Conservation (phyloP, 2,113 vertebrate genomes). For the Antechinus stuartii region DNA sequence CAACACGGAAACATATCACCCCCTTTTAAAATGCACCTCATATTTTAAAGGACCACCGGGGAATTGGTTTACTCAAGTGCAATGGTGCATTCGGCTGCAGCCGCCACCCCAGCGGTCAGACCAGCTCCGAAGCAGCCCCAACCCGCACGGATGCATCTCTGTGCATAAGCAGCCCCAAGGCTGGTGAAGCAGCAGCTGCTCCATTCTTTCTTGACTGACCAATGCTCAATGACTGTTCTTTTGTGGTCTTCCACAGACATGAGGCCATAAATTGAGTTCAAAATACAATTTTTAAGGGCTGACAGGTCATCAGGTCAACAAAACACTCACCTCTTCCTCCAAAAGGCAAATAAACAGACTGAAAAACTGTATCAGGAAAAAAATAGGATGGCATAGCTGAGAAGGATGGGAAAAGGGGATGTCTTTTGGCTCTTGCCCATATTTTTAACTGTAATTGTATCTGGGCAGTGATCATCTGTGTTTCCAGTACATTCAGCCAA, state of each 20-base stretch:
- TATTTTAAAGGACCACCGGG: slow-evolving; percentile 69
- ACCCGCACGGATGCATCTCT: not conserved
- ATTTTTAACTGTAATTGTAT: not conserved
- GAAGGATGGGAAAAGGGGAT: not conserved
- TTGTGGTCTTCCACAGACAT: slow-evolving; percentile 42
- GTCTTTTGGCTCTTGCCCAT: not conserved
- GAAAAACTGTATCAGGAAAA: not conserved
- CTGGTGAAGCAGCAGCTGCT: slow-evolving; percentile 73
- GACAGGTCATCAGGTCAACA: slow-evolving; percentile 4
- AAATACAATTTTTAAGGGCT: slow-evolving; percentile 46
- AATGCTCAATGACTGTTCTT: slow-evolving; percentile 12
- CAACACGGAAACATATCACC: slow-evolving; percentile 2
- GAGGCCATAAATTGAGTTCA: slow-evolving; percentile 39
- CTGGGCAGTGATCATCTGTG: not conserved
- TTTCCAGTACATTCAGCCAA: slow-evolving; percentile 2
- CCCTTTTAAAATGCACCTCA: slow-evolving; percentile 62
- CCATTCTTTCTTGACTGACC: slow-evolving; percentile 54
- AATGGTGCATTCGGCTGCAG: slow-evolving; percentile 80
- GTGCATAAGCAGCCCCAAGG: not conserved
- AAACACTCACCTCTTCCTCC: not conserved
- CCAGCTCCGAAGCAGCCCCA: slow-evolving; percentile 29
- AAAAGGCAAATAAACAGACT: not conserved
- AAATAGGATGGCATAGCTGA: too few species aligned
- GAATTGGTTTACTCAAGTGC: slow-evolving; percentile 83
- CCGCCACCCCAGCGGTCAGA: slow-evolving; percentile 74